Percentiles rank a stretch among this genome's conserved stretches.
These are phyloP conservation scores for Pachypsylla venusta DNA, from an alignment of 1,140 invertebrate genomes.

Conservation along the genomic window DNA sequence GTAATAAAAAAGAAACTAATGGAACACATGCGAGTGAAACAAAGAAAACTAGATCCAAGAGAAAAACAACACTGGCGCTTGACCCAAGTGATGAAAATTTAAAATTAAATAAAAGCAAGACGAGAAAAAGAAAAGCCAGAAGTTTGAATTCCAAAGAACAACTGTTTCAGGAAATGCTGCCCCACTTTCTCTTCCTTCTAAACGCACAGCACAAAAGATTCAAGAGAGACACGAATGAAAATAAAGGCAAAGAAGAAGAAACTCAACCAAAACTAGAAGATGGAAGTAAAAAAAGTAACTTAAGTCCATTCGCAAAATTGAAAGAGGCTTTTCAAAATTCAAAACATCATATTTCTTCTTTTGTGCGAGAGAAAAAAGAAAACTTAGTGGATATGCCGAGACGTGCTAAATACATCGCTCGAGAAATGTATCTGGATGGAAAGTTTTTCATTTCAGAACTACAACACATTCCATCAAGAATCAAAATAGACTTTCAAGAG, in stretches of 20 bases:
- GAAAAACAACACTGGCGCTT: neutral
- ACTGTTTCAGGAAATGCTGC: neutral
- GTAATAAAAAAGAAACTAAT: neutral
- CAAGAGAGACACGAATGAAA: neutral
- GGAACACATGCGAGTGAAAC: too few species aligned
- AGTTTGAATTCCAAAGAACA: neutral
- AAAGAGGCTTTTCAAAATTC: neutral
- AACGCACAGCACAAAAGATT: neutral
- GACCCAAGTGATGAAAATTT: neutral
- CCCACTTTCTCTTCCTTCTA: neutral
- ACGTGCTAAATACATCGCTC: neutral
- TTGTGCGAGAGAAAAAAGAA: constrained; percentile 5
- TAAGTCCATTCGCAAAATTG: neutral
- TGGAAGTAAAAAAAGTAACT: neutral
- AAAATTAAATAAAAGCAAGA: neutral
- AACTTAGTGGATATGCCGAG: neutral
- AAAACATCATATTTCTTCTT: neutral
- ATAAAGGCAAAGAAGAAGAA: too few species aligned
- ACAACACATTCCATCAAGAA: neutral
- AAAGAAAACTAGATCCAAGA: constrained; percentile 1
- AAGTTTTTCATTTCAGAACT: constrained; percentile 3
- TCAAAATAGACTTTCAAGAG: neutral
- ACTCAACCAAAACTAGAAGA: neutral
- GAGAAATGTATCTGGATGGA: constrained; percentile 3
- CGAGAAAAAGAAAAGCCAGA: neutral